Conservation (phyloP, 2,888 invertebrate species). For the Phlogophora meticulosa region DNA sequence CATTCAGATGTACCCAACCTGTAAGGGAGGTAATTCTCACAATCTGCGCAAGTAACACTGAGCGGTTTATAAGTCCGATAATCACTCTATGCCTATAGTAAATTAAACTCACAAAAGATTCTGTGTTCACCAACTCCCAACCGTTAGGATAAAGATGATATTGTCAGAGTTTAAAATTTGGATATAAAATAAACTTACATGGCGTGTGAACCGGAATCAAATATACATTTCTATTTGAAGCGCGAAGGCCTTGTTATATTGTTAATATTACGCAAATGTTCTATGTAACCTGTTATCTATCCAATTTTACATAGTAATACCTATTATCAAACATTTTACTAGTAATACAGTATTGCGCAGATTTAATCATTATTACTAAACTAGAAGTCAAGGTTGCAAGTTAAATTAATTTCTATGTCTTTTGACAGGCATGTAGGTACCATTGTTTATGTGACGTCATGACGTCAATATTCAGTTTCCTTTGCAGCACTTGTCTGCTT, state of each 20-base stretch:
- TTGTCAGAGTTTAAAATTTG: conserved; percentile 1
- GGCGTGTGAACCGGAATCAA: conserved; percentile 47
- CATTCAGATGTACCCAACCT: too few relatives aligned
- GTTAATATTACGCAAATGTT: conserved; percentile 57
- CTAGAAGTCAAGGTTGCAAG: conserved; percentile 37
- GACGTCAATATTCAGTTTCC: too few relatives aligned
- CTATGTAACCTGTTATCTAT: conserved; percentile 61
- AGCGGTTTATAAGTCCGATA: too few relatives aligned
- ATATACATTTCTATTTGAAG: conserved; percentile 58
- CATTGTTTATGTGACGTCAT: not conserved
- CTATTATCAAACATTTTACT: conserved; percentile 50
- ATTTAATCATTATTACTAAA: conserved; percentile 44
- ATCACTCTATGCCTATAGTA: too few relatives aligned
- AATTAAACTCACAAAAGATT: too few relatives aligned
- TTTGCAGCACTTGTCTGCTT: too few relatives aligned
- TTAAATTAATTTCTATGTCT: conserved; percentile 8
- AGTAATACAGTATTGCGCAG: conserved; percentile 43
- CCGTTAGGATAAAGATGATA: too few relatives aligned
- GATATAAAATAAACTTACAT: conserved; percentile 63
- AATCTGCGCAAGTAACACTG: too few relatives aligned
- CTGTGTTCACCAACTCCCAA: too few relatives aligned
- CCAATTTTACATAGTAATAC: conserved; percentile 48
- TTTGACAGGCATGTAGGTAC: not conserved
- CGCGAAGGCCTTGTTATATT: conserved; percentile 58
- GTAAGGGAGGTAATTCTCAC: too few relatives aligned